Evolutionary conservation across 2,113 vertebrate species (phyloP).

Genomic region (Chloropsis cyanopogon): DNA sequence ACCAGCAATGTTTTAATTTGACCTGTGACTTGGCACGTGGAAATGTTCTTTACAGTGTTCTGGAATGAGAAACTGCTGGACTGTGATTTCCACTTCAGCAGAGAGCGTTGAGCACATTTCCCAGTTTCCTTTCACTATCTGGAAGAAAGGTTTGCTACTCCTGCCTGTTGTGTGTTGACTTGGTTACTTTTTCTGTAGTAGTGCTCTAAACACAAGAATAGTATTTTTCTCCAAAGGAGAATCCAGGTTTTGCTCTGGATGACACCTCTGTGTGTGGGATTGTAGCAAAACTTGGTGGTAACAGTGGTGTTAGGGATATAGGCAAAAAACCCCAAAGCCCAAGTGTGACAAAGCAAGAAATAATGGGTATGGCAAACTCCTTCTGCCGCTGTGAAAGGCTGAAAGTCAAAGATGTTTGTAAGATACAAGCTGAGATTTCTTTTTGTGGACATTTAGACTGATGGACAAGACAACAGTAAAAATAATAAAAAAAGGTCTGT

Average conservation of each 20-base stretch:
- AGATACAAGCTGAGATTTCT: background rate
- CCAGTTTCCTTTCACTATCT: background rate
- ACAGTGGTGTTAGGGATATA: background rate
- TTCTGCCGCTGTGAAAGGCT: background rate
- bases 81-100: background rate
- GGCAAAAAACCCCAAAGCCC: background rate
- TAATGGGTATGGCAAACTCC: background rate
- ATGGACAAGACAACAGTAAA: background rate
- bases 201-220: background rate
- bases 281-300: background rate
- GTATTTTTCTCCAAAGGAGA: background rate
- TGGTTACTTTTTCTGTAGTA: background rate
- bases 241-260: background rate
- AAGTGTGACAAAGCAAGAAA: background rate
- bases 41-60: slow-evolving; percentile 28
- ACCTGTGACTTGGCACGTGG: slow-evolving; percentile 22
- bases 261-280: background rate
- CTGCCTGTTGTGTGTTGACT: background rate
- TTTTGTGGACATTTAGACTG: background rate
- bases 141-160: background rate
- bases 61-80: background rate
- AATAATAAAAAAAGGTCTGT: background rate
- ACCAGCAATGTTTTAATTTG: background rate
- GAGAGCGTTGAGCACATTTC: background rate
- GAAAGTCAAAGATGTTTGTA: background rate